Conservation (phyloP, 2,888 invertebrate genomes). For the Drosophila prolongata region DNA sequence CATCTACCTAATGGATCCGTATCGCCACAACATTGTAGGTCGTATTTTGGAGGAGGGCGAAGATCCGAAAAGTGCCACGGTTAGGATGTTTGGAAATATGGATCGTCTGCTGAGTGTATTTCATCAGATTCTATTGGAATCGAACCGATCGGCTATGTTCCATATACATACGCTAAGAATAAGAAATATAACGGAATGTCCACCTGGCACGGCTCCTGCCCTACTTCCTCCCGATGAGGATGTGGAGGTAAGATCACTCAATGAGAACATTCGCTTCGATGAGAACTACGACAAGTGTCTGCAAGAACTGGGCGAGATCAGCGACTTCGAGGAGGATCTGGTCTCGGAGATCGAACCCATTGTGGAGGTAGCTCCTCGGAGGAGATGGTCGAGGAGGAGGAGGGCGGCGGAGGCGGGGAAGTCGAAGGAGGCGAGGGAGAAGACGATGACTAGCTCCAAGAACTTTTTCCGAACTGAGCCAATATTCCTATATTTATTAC, state of each 20-base stretch:
- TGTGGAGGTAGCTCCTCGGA: conserved; percentile 69
- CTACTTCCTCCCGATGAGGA: conserved; percentile 64
- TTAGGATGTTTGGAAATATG: conserved; percentile 81
- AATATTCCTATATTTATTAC: neutral
- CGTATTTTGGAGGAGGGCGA: conserved; percentile 61
- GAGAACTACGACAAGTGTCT: conserved; percentile 76
- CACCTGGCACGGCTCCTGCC: conserved; percentile 64
- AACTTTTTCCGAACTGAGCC: neutral
- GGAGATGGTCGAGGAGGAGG: conserved; percentile 71
- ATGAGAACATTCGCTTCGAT: conserved; percentile 77
- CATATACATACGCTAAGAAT: conserved; percentile 70
- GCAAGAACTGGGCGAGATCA: conserved; percentile 68
- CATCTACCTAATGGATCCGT: conserved; percentile 82
- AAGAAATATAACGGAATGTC: conserved; percentile 67
- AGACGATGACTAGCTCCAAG: conserved; percentile 4
- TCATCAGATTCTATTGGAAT: conserved; percentile 78
- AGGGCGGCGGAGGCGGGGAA: conserved; percentile 60
- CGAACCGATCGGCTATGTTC: conserved; percentile 76
- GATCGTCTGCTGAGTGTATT: conserved; percentile 77
- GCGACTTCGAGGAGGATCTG: conserved; percentile 78
- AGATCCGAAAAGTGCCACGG: conserved; percentile 69
- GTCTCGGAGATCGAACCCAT: conserved; percentile 71
- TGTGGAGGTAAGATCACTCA: conserved; percentile 66
- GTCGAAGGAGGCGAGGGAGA: conserved; percentile 59
- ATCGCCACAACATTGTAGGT: conserved; percentile 78